Evolutionary conservation across 2,113 vertebrate species (phyloP), one percentile per base, ranked within the genome.

Genomic region (Apteryx mantelli): DNA sequence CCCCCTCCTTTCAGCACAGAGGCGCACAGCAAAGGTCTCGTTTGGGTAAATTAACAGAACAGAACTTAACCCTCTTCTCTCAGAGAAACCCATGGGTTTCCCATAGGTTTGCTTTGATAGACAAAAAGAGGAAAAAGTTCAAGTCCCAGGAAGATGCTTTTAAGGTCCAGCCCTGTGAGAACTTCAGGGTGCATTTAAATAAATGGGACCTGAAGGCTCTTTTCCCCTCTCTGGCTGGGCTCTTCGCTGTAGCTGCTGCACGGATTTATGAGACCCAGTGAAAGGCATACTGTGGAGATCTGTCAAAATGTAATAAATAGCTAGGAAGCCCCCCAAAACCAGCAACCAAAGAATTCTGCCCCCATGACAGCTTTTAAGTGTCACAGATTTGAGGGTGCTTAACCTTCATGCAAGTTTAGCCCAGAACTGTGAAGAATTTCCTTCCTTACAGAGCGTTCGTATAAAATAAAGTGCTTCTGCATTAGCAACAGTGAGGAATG

Each of bases 401-500:
- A 38, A 65, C 87, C 71, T 91, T 28, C 32, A 68, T 26, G 11
- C 34, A 56, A 96, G 84, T 93, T 71, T 4, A 95, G 36, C 46
- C 60, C 52, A 10, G 34, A 48, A 87, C 10, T n/a, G 40, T 60
- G 70, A 90, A 36, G 64, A 22, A 36, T 21, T 92, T 34, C 50
- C 85, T 68, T 82, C 53, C 55, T 32, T 30, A 0, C 17, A 56
- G 86, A 26, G 56, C 38, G 26, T 13, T 7, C 64, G 61, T 2
- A 0, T 61, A 82, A 63, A 61, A 46, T n/a, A 44, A 55, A 82
- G 92, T 6, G 1, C 42, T 56, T 85, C 92, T 84, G 74, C 76
- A 4, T 77, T 61, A 73, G 48, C 65, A 19, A 14, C 56, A 91
- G 95, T 78, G 91, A 96, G 96, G 91, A 82, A 86, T 56, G 85